A percentile compares a stretch with the other conserved stretches of the same genome.
Conservation (phyloP, 2,113 vertebrate genomes). For the Leptodactylus fuscus region DNA sequence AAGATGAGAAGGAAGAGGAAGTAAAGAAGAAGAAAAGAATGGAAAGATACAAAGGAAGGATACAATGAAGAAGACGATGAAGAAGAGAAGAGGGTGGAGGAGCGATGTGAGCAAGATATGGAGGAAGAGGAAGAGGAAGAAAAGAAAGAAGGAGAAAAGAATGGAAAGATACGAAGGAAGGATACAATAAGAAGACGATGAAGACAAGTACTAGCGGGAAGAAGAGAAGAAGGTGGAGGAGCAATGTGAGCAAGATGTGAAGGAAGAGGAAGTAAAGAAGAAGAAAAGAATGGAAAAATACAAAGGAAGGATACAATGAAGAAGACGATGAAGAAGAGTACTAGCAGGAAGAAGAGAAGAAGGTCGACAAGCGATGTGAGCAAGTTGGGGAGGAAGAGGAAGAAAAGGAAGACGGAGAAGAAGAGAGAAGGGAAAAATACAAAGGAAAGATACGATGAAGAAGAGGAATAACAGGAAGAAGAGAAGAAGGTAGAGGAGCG, state of each 20-base stretch:
- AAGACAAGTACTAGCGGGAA: background rate
- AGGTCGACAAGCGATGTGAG: no score
- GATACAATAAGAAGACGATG: no score
- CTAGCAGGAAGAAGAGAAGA: background rate
- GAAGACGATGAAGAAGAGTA: background rate
- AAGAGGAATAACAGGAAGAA: background rate
- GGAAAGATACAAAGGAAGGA: background rate
- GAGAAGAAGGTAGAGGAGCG: background rate
- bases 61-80: background rate
- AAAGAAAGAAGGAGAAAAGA: background rate
- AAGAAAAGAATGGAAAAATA: background rate
- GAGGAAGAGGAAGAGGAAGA: background rate
- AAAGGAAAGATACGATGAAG: background rate
- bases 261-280: background rate
- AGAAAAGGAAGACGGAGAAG: background rate
- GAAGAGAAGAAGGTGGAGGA: background rate
- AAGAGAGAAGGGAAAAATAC: background rate
- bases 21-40: background rate
- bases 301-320: background rate
- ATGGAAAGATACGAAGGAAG: background rate
- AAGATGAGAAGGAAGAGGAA: background rate
- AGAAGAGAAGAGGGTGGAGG: no score
- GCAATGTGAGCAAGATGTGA: no score
- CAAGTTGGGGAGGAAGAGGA: background rate
- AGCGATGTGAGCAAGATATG: background rate